phyloP scores from a whole-genome alignment of 1,140 invertebrate genomes.

The Lineus longissimus region DNA sequence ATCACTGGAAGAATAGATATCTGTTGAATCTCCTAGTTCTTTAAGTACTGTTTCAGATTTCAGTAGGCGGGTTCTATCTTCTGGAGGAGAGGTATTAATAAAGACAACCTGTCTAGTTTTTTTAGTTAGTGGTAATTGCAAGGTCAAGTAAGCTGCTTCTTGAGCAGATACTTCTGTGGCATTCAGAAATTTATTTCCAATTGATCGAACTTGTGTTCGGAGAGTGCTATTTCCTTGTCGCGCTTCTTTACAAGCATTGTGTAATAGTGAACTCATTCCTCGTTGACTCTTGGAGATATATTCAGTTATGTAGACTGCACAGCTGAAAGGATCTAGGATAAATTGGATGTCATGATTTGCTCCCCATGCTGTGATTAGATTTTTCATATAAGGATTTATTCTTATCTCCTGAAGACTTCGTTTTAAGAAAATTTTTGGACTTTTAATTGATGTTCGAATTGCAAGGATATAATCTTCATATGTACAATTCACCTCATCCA shows the following conservation, averaged over 20 bases:
- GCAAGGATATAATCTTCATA: background rate
- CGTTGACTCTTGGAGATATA: background rate
- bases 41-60: slow-evolving; percentile 13
- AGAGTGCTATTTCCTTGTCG: slow-evolving; percentile 21
- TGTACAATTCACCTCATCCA: background rate
- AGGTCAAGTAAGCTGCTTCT: slow-evolving; percentile 20
- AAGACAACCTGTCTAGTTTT: slow-evolving; percentile 20
- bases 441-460: background rate
- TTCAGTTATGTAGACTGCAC: background rate
- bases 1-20: slow-evolving; percentile 3
- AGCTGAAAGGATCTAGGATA: background rate
- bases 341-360: slow-evolving; percentile 8
- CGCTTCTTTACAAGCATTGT: slow-evolving; percentile 22
- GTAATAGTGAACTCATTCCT: slow-evolving; percentile 1
- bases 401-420: background rate
- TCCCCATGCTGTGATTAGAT: background rate
- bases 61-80: slow-evolving; percentile 19
- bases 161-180: slow-evolving; percentile 22
- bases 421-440: background rate
- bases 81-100: slow-evolving; percentile 23
- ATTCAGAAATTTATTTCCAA: slow-evolving; percentile 26
- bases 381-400: slow-evolving; percentile 3
- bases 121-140: slow-evolving; percentile 28
- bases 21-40: background rate
- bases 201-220: slow-evolving; percentile 17